Evolutionary conservation across 2,888 invertebrate species (phyloP), one percentile per base, ranked within the genome.

Genomic region (Phortica magna): DNA sequence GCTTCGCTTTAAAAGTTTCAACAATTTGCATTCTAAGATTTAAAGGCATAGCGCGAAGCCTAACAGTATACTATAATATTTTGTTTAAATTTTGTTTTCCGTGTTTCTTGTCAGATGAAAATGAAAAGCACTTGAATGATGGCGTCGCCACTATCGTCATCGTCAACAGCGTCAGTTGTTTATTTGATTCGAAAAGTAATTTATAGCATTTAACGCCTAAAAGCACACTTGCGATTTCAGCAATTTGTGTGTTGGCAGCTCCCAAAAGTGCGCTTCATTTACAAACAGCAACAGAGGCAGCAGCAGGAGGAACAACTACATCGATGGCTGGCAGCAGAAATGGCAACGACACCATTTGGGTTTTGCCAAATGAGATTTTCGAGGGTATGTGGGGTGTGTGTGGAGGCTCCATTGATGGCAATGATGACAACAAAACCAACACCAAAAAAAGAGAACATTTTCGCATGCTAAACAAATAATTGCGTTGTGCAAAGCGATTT

Each of bases 151-250:
- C 19, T 12, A 19, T 61, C 5, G 59, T 10, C 22, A 9, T 59
- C 19, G 61, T 19, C 9, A 17, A 5, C 22, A 22, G n/a, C 48
- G 48, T 68, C 75, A 65, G 74, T 74, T 80, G 77, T 81, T 79
- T 81, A 77, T 73, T 78, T 79, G 75, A 79, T 82, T 77, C 80
- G 79, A 81, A 83, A 82, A 76, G 83, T 83, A 82, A 84, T 84
- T 87, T 84, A 83, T 83, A 76, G 78, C 81, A 80, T 81, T 85
- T 79, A 80, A 81, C 80, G 83, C 83, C 81, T 80, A 82, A 80
- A 82, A 82, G 82, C 84, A 82, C 84, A 83, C 82, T 82, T 78
- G 83, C 79, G 82, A 82, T 83, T 87, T 83, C 75, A 82, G 79
- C 81, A 83, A 87, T 84, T 88, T 86, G 84, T 71, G 19, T 75